A percentile compares a stretch with the other conserved stretches of the same genome.
Evolutionary conservation across 1,140 invertebrate genomes (phyloP).

Genomic region (Drosophila pachea): DNA sequence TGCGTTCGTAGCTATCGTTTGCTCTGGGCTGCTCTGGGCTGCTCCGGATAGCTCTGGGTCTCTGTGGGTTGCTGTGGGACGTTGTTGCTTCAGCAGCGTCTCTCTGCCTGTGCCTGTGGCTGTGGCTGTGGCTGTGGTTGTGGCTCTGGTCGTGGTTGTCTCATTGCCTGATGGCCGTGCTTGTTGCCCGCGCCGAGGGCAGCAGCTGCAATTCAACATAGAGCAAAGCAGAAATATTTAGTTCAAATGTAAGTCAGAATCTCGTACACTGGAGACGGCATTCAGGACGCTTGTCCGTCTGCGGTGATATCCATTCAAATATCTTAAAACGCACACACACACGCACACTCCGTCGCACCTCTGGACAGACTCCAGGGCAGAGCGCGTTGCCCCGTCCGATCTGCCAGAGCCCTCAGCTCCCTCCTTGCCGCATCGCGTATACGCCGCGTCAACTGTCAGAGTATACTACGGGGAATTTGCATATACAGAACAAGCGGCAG

Average conservation of each 20-base stretch:
- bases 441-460: constrained; percentile 44
- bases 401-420: constrained; percentile 11
- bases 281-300: constrained; percentile 24
- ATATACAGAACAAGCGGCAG: constrained; percentile 6
- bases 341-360: not conserved
- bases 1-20: not conserved
- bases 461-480: constrained; percentile 19
- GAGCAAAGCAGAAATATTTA: constrained; percentile 22
- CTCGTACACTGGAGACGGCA: constrained; percentile 13
- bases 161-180: constrained; percentile 39
- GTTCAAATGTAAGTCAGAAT: constrained; percentile 16
- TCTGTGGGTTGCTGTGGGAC: not conserved
- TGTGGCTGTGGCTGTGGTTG: constrained; percentile 15
- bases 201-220: constrained; percentile 28
- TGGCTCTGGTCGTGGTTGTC: not conserved
- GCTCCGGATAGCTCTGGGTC: not conserved
- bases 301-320: constrained; percentile 37
- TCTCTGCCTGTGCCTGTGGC: too few species aligned
- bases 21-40: constrained; percentile 1
- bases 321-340: constrained; percentile 5
- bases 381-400: too few species aligned
- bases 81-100: too few species aligned
- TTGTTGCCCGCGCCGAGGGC: constrained; percentile 22
- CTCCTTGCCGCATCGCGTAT: constrained; percentile 51
- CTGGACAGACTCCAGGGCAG: not conserved